These are phyloP conservation scores for Uria lomvia DNA, from an alignment of 2,113 vertebrate genomes.

Conservation along the genomic window DNA sequence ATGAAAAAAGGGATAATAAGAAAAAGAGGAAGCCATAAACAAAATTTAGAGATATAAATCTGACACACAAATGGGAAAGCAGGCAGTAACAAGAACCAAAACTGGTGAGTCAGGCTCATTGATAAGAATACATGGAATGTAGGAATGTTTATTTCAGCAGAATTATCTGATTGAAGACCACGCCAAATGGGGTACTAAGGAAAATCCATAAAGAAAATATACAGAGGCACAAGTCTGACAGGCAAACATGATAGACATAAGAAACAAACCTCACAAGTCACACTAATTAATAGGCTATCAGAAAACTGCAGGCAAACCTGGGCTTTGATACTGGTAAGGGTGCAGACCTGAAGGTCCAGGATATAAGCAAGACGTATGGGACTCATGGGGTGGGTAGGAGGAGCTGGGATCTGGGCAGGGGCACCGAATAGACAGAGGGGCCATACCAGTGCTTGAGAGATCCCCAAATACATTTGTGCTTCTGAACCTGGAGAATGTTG, in stretches of 20 bases:
- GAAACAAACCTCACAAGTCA: background rate
- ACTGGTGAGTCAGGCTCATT: background rate
- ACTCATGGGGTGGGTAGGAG: background rate
- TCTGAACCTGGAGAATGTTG: rapidly evolving
- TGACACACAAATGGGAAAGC: background rate
- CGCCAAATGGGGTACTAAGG: background rate
- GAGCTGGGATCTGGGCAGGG: background rate
- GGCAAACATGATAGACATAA: background rate
- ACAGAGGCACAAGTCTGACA: background rate
- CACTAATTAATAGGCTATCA: background rate
- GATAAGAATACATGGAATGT: background rate
- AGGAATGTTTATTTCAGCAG: background rate
- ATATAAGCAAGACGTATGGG: background rate
- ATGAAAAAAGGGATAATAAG: background rate
- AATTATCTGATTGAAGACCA: background rate
- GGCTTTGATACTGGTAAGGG: background rate
- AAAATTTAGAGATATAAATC: background rate
- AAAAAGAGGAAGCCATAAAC: background rate
- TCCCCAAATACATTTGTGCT: background rate
- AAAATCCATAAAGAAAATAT: background rate
- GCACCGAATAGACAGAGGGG: background rate
- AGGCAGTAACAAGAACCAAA: background rate
- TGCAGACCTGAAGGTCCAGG: background rate
- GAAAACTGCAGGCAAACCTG: background rate
- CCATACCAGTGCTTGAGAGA: background rate